A percentile compares a stretch with the other conserved stretches of the same genome.
phyloP scores from a whole-genome alignment of 2,113 vertebrate species.

The Suricata suricatta region DNA sequence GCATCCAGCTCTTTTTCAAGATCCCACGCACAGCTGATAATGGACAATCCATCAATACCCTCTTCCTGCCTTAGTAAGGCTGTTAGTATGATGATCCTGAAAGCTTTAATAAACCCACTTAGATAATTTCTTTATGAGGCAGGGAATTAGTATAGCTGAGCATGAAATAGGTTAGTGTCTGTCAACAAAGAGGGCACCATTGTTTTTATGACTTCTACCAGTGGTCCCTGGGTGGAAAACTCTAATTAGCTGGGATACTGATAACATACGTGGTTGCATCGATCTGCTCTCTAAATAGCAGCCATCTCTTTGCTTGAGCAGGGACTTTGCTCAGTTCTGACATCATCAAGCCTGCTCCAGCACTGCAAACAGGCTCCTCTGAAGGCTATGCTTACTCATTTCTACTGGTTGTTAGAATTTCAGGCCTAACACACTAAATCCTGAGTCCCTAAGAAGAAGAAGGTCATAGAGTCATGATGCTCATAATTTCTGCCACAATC shows the following conservation, averaged over 20 bases:
- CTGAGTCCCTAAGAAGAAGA: not conserved
- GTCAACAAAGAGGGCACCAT: not conserved
- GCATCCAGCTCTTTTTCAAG: not conserved
- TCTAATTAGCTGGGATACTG: slow-evolving; percentile 72
- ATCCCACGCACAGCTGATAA: not conserved
- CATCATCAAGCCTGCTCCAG: not conserved
- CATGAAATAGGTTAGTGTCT: slow-evolving; percentile 18
- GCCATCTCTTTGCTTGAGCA: not conserved
- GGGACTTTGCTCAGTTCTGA: not conserved
- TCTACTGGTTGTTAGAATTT: not conserved
- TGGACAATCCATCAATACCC: slow-evolving; percentile 56
- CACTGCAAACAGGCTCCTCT: not conserved
- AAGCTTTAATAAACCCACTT: slow-evolving; percentile 38
- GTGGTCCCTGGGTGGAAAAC: not conserved
- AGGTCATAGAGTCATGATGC: not conserved
- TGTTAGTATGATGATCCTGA: not conserved
- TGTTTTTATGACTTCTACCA: slow-evolving; percentile 58
- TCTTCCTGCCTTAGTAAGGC: not conserved
- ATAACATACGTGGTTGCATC: slow-evolving; percentile 43
- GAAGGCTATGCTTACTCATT: not conserved
- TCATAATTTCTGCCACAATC: not conserved
- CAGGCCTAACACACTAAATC: not conserved
- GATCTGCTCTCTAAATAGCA: slow-evolving; percentile 48
- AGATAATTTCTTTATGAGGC: slow-evolving; percentile 59
- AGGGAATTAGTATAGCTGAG: slow-evolving; percentile 39